A percentile compares a stretch with the other conserved stretches of the same genome.
These are phyloP conservation scores for Standfussiana lucernea DNA, from an alignment of 2,888 invertebrate genomes.

Conservation along the genomic window DNA sequence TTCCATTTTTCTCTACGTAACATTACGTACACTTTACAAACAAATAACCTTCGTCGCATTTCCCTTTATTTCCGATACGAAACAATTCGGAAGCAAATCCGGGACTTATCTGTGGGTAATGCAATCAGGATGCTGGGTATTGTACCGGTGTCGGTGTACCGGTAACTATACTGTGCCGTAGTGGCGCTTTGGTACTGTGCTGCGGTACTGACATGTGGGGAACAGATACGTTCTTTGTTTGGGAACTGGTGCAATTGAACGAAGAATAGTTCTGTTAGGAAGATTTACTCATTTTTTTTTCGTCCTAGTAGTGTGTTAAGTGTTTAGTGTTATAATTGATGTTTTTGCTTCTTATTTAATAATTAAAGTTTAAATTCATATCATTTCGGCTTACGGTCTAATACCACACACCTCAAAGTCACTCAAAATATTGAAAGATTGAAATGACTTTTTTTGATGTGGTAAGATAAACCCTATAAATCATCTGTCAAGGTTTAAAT, in stretches of 20 bases:
- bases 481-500: neutral
- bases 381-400: neutral
- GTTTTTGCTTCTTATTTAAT: neutral
- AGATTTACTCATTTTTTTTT: neutral
- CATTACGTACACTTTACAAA: constrained; percentile 47
- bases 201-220: neutral
- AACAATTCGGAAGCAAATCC: constrained; percentile 57
- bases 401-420: neutral
- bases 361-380: too few species aligned
- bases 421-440: neutral
- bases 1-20: constrained; percentile 12
- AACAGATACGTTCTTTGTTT: neutral
- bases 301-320: neutral
- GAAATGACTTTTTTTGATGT: neutral
- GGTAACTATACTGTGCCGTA: constrained; percentile 18
- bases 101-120: constrained; percentile 56
- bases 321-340: neutral
- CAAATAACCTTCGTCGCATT: constrained; percentile 47
- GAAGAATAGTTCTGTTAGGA: neutral
- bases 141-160: constrained; percentile 11
- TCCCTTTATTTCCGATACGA: constrained; percentile 59
- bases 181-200: neutral
- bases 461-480: neutral
- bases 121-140: constrained; percentile 42
- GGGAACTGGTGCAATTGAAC: neutral